Base-by-base conservation (phyloP, 2,797 vertebrate genomes). In the Atherinosoma microstoma region DNA sequence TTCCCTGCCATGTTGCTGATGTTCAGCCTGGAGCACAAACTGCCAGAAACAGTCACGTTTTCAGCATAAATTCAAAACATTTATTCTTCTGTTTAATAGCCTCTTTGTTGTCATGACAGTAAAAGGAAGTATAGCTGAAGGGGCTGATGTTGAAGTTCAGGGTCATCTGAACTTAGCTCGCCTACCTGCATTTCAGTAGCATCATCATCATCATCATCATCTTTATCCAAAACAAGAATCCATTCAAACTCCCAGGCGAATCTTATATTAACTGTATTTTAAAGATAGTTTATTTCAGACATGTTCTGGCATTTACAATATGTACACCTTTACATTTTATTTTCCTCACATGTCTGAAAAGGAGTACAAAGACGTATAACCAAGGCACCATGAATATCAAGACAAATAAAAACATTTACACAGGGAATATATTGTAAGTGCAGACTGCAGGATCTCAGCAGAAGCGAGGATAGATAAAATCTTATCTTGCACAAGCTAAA, bases 61-160 rank as follows among this genome's bases (percentile, higher is more conserved):
- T 69, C 53, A 66, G 71, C 76, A 59, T 58, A 78, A 85, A 87
- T 86, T 18, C 74, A 84, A 85, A 78, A 82, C 77, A 86, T 86
- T 84, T 83, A 75, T 87, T 87, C 66, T 76, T 75, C 63, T 32
- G 66, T 73, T 90, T 65, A 84, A 73, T 9, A 64, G 58, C 76
- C 65, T 0, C 1, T 60, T 49, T 3, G 49, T 68, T 53, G 58
- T 64, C 49, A 30, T 32, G 56, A 70, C 13, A 51, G 77, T 76
- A 42, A 38, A 49, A 62, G 38, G 47, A 67, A 47, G 57, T 4
- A 30, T 67, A 59, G 2, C 51, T 35, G 32, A 47, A 79, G 38
- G 49, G 64, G 34, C 20, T 18, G 27, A 67, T 45, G 58, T 29
- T 34, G 5, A 72, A 29, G 40, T 51, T 81, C 58, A 71, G 34